These are phyloP conservation scores for Lethenteron reissneri DNA, from an alignment of 2,113 vertebrate species.

Conservation along the genomic window DNA sequence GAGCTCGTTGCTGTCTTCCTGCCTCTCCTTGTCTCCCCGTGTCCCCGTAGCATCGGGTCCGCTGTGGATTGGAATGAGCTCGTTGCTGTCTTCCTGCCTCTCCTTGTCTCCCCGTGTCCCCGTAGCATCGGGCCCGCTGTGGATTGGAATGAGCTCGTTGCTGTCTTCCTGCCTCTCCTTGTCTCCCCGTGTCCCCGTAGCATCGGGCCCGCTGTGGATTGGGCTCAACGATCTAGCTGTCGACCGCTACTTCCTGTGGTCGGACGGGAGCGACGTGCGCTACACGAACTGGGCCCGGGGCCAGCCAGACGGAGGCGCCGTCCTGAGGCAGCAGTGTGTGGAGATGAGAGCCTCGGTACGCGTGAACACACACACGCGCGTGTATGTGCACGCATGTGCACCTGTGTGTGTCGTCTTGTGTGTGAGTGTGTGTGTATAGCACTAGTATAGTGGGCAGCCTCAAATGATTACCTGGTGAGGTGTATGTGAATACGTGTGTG, in stretches of 20 bases:
- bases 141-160: too few relatives aligned
- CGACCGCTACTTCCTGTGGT: slow-evolving; percentile 25
- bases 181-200: slow-evolving; percentile 13
- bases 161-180: neutral
- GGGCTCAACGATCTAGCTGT: slow-evolving; percentile 25
- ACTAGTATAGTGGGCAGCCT: too few relatives aligned
- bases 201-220: slow-evolving; percentile 25
- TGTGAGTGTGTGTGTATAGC: too few relatives aligned
- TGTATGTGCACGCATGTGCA: too few relatives aligned
- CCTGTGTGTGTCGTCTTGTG: too few relatives aligned
- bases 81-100: too few relatives aligned
- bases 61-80: slow-evolving; percentile 7
- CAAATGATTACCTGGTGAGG: too few relatives aligned
- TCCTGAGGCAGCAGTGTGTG: slow-evolving; percentile 29
- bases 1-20: too few relatives aligned
- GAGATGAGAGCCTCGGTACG: slow-evolving; percentile 27
- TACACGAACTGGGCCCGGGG: slow-evolving; percentile 37
- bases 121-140: slow-evolving; percentile 24
- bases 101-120: neutral
- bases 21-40: neutral
- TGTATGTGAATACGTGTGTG: too few relatives aligned
- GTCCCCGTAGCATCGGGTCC: slow-evolving; percentile 21
- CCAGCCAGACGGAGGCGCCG: slow-evolving; percentile 29
- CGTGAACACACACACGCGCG: neutral
- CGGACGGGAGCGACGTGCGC: slow-evolving; percentile 18